phyloP scores from a whole-genome alignment of 2,888 invertebrate genomes.

The Dryococelus australis region DNA sequence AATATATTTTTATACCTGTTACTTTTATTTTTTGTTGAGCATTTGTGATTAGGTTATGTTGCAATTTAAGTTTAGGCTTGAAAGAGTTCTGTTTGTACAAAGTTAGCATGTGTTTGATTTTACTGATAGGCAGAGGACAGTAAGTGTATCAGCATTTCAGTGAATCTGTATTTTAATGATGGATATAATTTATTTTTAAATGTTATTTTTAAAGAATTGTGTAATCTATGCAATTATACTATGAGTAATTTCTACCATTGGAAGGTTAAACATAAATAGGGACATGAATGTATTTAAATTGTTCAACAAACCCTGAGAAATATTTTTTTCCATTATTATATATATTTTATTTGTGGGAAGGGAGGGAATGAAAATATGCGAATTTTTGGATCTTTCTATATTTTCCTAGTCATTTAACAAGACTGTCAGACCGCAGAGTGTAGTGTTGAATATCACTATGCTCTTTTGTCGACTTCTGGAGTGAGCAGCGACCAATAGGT shows the following conservation, averaged over 20 bases:
- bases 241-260: too few species aligned
- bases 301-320: not conserved
- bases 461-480: not conserved
- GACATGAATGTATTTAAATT: not conserved
- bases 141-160: not conserved
- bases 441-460: conserved; percentile 1
- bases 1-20: too few species aligned
- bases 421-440: not conserved
- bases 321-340: not conserved
- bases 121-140: too few species aligned
- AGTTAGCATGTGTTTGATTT: too few species aligned
- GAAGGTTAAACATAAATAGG: not conserved
- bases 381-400: not conserved
- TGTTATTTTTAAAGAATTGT: not conserved
- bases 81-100: too few species aligned
- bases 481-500: not conserved
- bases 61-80: not conserved
- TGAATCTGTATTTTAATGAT: not conserved
- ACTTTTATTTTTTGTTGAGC: too few species aligned
- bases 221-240: not conserved
- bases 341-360: not conserved
- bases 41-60: too few species aligned
- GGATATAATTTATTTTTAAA: not conserved
- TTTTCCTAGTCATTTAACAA: not conserved
- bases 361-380: not conserved